Conservation (phyloP, 2,113 vertebrate genomes). For the Tetrao urogallus region DNA sequence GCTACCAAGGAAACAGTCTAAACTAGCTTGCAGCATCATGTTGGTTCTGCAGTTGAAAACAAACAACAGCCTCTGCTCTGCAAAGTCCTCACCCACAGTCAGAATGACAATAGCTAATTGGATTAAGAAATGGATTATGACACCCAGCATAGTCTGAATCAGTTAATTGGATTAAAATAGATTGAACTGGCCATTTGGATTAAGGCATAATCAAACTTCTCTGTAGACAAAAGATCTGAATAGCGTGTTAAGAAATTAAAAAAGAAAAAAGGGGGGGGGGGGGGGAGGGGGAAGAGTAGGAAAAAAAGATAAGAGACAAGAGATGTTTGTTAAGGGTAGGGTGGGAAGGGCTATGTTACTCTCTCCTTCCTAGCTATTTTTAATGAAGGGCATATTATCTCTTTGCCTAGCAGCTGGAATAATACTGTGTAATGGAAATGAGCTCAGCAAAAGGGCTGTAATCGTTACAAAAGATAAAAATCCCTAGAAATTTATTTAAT, state of each 20-base stretch:
- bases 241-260: not conserved
- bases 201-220: slow-evolving; percentile 74
- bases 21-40: not conserved
- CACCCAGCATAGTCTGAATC: slow-evolving; percentile 62
- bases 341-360: not conserved
- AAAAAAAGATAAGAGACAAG: slow-evolving; percentile 54
- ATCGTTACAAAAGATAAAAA: slow-evolving; percentile 62
- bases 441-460: slow-evolving; percentile 46
- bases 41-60: not conserved
- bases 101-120: slow-evolving; percentile 67
- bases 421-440: slow-evolving; percentile 65
- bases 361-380: not conserved
- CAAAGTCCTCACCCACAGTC: slow-evolving; percentile 16
- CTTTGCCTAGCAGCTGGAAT: slow-evolving; percentile 63
- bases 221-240: slow-evolving; percentile 58
- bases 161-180: slow-evolving; percentile 69
- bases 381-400: slow-evolving; percentile 61
- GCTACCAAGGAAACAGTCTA: not conserved
- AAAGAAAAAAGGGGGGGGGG: not conserved
- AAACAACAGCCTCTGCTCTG: not conserved
- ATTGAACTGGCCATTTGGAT: slow-evolving; percentile 73
- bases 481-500: slow-evolving; percentile 53
- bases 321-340: slow-evolving; percentile 51
- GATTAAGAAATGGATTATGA: slow-evolving; percentile 75
- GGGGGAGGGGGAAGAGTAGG: not conserved